Base-by-base conservation (phyloP, 2,888 invertebrate genomes). In the Ellobium chinense region DNA sequence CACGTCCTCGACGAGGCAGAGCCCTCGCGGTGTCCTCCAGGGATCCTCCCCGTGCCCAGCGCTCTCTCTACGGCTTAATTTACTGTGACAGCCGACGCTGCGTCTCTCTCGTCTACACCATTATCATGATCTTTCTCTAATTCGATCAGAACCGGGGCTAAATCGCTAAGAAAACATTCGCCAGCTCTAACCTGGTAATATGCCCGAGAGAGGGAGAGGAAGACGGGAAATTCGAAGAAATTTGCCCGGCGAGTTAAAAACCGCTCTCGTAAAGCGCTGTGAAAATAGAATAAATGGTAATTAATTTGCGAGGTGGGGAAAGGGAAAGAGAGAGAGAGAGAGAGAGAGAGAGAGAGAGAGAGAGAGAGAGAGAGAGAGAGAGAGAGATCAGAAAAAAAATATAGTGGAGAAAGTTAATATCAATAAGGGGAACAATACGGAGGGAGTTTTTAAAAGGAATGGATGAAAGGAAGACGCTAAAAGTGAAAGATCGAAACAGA, bases 41-140 rank as follows among this genome's bases (percentile, higher is more conserved):
- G 73, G 73, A 73, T 29, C 24, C 34, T 37, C 60, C n/a, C 60
- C 31, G 60, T n/a, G 29, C 60, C n/a, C 27, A 2, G 36, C 31
- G 21, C 27, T 34, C n/a, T 60, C 60, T 60, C 37, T 36, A 9
- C 9, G 73, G 73, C 36, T 73, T 73, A 73, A 73, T 73, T 73
- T 73, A 31, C 24, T 29, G 9, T 73, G 73, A 73, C 73, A 73
- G 14, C 36, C 73, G 37, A 73, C 73, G 27, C 73, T 36, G 73
- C n/a, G 29, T 56, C 4, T 73, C 60, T 60, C 69, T 70, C 69
- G 69, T 70, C 73, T 60, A 60, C 60, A 14, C 73, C 73, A 73
- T 73, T 73, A 73, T 24, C 36, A 7, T 27, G 7, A 60, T 58
- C 73, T 60, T 73, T 60, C 73, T 73, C 60, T 73, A 73, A 73